Conservation (phyloP, 2,888 invertebrate genomes). For the Notodonta dromedarius region DNA sequence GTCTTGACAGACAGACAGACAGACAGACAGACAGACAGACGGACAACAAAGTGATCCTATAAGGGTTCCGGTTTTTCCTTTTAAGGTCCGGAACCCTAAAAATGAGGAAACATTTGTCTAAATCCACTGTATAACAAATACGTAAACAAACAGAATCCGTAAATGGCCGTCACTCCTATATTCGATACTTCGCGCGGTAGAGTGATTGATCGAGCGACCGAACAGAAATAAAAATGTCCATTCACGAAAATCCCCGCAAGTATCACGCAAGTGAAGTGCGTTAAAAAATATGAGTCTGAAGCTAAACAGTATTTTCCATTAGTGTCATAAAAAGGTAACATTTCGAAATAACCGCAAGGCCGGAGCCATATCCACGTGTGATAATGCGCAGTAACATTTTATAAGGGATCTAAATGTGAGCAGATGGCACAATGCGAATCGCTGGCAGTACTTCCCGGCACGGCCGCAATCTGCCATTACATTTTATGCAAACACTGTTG, state of each 20-base stretch:
- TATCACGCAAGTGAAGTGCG: slow-evolving; percentile 45
- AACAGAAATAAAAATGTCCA: slow-evolving; percentile 29
- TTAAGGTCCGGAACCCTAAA: too few relatives aligned
- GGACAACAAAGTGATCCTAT: too few relatives aligned
- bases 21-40: too few relatives aligned
- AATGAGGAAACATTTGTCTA: slow-evolving; percentile 19
- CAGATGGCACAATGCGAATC: slow-evolving; percentile 80
- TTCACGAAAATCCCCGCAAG: slow-evolving; percentile 30
- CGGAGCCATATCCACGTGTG: slow-evolving; percentile 74
- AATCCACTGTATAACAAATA: slow-evolving; percentile 27
- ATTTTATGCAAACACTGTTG: slow-evolving; percentile 77
- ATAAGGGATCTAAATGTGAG: slow-evolving; percentile 82
- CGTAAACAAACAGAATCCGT: slow-evolving; percentile 28
- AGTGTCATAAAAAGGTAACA: slow-evolving; percentile 78
- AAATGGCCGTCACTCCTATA: slow-evolving; percentile 22
- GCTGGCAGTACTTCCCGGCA: slow-evolving; percentile 69
- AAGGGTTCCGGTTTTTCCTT: too few relatives aligned
- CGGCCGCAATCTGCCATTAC: slow-evolving; percentile 80
- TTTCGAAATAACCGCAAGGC: slow-evolving; percentile 74
- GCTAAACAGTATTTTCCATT: slow-evolving; percentile 79
- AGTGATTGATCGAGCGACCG: slow-evolving; percentile 26
- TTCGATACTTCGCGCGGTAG: slow-evolving; percentile 20
- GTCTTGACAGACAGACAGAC: too few relatives aligned
- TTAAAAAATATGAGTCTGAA: slow-evolving; percentile 62
- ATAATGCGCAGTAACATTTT: slow-evolving; percentile 83